Evolutionary conservation across 2,888 invertebrate genomes (phyloP), one percentile per base, ranked within the genome.

Genomic region (Athetis lepigone): DNA sequence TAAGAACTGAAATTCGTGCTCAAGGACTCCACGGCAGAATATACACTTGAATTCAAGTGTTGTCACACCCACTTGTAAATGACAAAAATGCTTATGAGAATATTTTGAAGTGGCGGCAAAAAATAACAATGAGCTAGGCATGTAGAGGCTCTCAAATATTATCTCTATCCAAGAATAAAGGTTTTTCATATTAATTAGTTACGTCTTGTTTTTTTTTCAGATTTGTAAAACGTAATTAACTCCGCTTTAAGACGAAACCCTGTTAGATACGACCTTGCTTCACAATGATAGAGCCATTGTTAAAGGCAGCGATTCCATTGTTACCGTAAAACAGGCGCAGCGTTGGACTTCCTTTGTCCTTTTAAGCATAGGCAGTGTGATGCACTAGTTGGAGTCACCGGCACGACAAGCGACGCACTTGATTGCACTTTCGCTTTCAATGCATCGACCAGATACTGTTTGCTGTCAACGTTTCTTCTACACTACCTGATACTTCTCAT

Each of bases 351-450:
- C 85, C 85, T 86, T 86, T 86, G 85, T 85, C 85, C 86, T 86
- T 86, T 81, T 82, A 83, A 82, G 83, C 75, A 80, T 60, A 68
- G 76, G 70, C 74, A 64, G 77, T 79, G 70, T 77, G 77, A 75
- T 77, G 79, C 74, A 75, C 80, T 73, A 75, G 77, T 75, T 78
- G 59, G 59, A 55, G 69, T 63, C 64, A 68, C 71, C 65, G 62
- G 75, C 75, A 77, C 68, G 79, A 65, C 78, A 73, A 76, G 62
- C 77, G 74, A 65, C 73, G 75, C 80, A 85, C 86, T 89, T 85
- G 88, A 90, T 89, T 85, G 86, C 91, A 91, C 92, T 93, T 92
- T 92, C 92, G 85, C 91, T 92, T 90, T 92, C 88, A 75, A 83
- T 77, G 74, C 80, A 84, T 83, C 82, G 81, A 78, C 81, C 69